These are phyloP conservation scores for Centropus bengalensis DNA, from an alignment of 2,113 vertebrate species.

Conservation along the genomic window DNA sequence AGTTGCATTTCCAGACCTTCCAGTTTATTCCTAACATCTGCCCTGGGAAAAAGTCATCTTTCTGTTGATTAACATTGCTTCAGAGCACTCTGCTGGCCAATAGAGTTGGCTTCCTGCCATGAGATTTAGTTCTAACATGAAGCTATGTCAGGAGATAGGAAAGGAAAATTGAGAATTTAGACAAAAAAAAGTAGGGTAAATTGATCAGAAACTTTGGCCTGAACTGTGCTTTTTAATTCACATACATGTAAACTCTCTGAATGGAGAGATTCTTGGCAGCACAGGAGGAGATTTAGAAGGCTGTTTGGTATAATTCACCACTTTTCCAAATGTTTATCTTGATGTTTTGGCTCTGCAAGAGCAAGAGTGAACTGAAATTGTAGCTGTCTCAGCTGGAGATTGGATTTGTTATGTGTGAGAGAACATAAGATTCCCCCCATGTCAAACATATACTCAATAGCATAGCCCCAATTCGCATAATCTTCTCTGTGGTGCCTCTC, in stretches of 20 bases:
- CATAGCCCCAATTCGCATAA: not conserved
- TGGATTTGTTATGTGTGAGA: not conserved
- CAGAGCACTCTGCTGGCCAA: not conserved
- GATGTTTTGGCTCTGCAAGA: not conserved
- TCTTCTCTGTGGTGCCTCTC: not conserved
- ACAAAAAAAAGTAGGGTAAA: not conserved
- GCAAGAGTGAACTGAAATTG: not conserved
- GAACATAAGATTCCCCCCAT: not conserved
- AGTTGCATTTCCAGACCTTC: not conserved
- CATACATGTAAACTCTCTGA: fast-evolving
- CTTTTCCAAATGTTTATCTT: not conserved
- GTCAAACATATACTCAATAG: not conserved
- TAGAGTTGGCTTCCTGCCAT: not conserved
- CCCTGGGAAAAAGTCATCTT: not conserved
- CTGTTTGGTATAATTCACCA: not conserved
- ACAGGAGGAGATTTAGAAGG: not conserved
- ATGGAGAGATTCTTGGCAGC: not conserved
- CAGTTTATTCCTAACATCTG: not conserved
- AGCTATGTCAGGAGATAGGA: not conserved
- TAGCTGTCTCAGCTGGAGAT: not conserved
- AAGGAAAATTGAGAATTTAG: not conserved
- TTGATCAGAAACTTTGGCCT: not conserved
- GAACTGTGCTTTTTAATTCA: not conserved
- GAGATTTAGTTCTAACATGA: not conserved
- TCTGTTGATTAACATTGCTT: not conserved